phyloP scores from a whole-genome alignment of 1,140 invertebrate species.

The Monochamus saltuarius region DNA sequence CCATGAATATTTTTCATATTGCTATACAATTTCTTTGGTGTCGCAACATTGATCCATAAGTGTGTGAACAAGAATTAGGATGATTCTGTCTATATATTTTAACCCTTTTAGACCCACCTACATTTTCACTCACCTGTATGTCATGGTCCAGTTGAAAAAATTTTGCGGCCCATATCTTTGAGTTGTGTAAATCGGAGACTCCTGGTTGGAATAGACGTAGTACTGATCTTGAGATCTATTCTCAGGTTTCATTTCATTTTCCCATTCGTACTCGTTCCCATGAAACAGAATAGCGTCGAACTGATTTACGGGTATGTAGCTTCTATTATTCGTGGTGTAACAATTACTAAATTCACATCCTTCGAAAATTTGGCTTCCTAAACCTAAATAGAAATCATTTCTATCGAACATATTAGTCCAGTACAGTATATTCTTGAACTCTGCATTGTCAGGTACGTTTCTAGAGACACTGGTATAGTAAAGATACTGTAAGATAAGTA shows the following conservation, averaged over 20 bases:
- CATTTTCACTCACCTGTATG: conserved; percentile 9
- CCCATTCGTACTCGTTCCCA: conserved; percentile 8
- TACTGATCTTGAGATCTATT: conserved; percentile 19
- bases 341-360: conserved; percentile 25
- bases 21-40: no score
- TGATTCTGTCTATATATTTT: no score
- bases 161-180: not conserved
- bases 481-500: not conserved
- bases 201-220: conserved; percentile 26
- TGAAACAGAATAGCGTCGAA: conserved; percentile 31
- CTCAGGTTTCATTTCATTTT: conserved; percentile 12
- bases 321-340: conserved; percentile 20
- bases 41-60: no score
- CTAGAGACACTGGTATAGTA: not conserved
- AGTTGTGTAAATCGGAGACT: conserved; percentile 22
- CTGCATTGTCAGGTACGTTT: no score
- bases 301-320: conserved; percentile 9
- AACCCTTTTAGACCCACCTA: not conserved
- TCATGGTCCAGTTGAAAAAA: conserved; percentile 30
- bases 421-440: conserved; percentile 18
- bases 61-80: no score
- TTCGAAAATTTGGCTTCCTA: conserved; percentile 26
- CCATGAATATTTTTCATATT: no score
- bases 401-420: conserved; percentile 28
- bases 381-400: conserved; percentile 18